phyloP scores from a whole-genome alignment of 2,113 vertebrate genomes.

The Oreochromis niloticus region DNA sequence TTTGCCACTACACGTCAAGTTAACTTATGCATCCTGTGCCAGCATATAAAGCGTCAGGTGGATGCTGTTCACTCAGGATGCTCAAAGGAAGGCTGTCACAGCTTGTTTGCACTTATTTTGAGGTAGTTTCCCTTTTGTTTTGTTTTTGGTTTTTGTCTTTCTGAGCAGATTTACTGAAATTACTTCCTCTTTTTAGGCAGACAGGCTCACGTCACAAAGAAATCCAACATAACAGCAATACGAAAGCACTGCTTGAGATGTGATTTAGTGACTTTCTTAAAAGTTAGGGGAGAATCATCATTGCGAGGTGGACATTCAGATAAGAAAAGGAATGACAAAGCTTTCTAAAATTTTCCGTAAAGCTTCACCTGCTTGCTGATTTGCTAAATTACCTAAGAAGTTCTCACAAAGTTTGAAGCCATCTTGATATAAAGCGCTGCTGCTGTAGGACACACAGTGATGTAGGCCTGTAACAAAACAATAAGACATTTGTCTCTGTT shows the following conservation, averaged over 20 bases:
- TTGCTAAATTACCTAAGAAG: neutral
- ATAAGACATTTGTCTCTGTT: neutral
- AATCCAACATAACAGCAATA: neutral
- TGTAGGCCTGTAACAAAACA: neutral
- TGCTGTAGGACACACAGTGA: neutral
- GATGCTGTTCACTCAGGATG: neutral
- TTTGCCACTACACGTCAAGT: neutral
- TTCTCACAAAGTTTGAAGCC: neutral
- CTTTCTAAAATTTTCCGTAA: neutral
- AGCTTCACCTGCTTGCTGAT: neutral
- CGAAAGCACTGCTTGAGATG: neutral
- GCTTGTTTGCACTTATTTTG: neutral
- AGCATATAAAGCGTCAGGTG: neutral
- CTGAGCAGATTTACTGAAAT: neutral
- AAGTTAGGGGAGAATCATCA: neutral
- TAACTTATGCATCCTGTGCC: neutral
- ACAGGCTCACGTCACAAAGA: neutral
- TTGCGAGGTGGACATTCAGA: neutral
- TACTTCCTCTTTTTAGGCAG: neutral
- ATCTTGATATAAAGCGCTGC: neutral
- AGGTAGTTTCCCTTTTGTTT: neutral
- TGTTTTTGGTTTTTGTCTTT: neutral
- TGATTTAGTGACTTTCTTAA: neutral
- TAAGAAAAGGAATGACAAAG: neutral
- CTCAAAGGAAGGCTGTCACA: neutral